Conservation (phyloP, 2,888 invertebrate species). For the Ophion slaviceki region DNA sequence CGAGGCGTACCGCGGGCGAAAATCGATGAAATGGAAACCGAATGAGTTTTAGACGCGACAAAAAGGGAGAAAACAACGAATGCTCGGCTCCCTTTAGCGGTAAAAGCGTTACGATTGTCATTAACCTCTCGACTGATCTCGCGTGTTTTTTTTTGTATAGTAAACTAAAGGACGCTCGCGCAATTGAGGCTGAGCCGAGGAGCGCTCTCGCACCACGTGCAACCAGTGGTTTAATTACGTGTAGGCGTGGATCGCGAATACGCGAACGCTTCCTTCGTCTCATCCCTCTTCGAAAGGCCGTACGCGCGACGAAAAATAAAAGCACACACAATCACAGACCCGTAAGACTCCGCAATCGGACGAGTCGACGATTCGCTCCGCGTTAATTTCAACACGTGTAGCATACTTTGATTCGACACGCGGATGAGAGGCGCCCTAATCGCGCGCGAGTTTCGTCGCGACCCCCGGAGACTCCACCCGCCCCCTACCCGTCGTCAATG, state of each 20-base stretch:
- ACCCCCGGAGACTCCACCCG: not conserved
- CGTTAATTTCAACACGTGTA: not conserved
- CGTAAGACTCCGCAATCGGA: not conserved
- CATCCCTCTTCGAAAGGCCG: not conserved
- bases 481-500: not conserved
- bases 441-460: not conserved
- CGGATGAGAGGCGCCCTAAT: slow-evolving; percentile 13
- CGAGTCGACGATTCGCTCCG: not conserved
- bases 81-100: slow-evolving; percentile 20
- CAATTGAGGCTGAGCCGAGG: slow-evolving; percentile 49
- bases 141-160: slow-evolving; percentile 65
- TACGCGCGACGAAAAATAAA: slow-evolving; percentile 3
- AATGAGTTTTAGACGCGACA: not conserved
- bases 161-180: slow-evolving; percentile 72
- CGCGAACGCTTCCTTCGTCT: slow-evolving; percentile 11
- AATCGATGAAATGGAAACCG: not conserved
- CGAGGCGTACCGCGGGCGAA: not conserved
- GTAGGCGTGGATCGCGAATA: slow-evolving; percentile 39
- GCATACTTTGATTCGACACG: slow-evolving; percentile 9
- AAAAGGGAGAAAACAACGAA: slow-evolving; percentile 36
- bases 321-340: not conserved
- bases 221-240: slow-evolving; percentile 59
- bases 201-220: slow-evolving; percentile 67
- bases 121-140: slow-evolving; percentile 52
- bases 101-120: not conserved